Evolutionary conservation across 2,888 invertebrate species (phyloP), one percentile per base, ranked within the genome.

Genomic region (Slavum lentiscoides): DNA sequence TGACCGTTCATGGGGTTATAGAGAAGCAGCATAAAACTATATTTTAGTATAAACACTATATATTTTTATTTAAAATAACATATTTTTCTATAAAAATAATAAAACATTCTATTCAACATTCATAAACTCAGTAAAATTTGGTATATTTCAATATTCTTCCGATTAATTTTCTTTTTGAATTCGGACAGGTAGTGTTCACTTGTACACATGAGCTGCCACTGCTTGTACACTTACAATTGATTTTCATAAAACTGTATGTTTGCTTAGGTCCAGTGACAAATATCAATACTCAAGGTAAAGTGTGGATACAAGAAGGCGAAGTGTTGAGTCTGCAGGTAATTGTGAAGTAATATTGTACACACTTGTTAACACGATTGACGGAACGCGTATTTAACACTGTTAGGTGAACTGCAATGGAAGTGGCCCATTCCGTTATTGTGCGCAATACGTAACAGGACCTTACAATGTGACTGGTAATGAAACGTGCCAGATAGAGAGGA

Each of bases 221-320:
- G 43, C 11, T 43, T 49, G 49, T 49, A 15, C n/a, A 58, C 6
- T 49, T 39, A 39, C 43, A 37, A 21, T 43, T 59, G 17, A 59
- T n/a, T 55, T 37, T 30, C 4, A 69, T 43, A 62, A 58, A 81
- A 76, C 83, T 81, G 83, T 64, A 8, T 72, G 21, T 83, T 82
- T 83, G 87, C 88, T 15, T 86, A 94, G 95, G 90, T 83, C 93
- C 94, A 0, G 89, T 95, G 84, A 86, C 89, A 3, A 90, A 90
- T 82, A 88, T 95, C 13, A 90, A 90, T 72, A 90, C 93, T 1
- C 90, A 89, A 5, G 95, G 95, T 0, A 90, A 91, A 81, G 92
- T 92, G 85, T 95, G 95, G 94, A 88, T 96, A 55, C 91, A 93
- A 84, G 93, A 93, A 82, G 94, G 94, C 55, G 94, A 94, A 77